These are phyloP conservation scores for Ptychochromis oligacanthus DNA, from an alignment of 2,113 vertebrate genomes.

Conservation along the genomic window DNA sequence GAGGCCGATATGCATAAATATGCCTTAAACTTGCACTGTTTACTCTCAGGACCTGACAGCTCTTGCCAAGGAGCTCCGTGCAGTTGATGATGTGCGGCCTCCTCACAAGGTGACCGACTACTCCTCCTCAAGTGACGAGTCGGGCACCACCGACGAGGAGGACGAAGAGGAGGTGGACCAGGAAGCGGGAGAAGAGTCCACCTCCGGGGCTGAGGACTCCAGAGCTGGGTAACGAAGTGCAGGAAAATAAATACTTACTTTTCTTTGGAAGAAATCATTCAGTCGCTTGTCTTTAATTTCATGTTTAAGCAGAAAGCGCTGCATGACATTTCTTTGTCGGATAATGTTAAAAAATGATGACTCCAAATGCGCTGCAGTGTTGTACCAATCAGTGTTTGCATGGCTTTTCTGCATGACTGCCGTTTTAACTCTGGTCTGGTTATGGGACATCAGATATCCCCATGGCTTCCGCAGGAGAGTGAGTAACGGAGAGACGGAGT, in stretches of 20 bases:
- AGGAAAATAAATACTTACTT: no score
- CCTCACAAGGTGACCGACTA: conserved; percentile 97
- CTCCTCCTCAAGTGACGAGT: conserved; percentile 97
- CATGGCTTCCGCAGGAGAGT: conserved; percentile 83
- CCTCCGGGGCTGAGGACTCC: conserved; percentile 92
- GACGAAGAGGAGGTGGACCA: conserved; percentile 97
- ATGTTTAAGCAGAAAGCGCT: background rate
- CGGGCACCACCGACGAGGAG: conserved; percentile 95
- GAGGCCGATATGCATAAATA: no score
- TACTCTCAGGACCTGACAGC: conserved; percentile 91
- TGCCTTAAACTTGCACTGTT: background rate
- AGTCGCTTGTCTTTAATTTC: background rate
- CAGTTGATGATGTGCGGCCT: conserved; percentile 92
- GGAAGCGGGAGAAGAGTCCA: conserved; percentile 92
- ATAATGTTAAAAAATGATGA: background rate
- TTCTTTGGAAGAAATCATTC: no score
- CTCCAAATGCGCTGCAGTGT: background rate
- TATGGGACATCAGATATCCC: conserved; percentile 47
- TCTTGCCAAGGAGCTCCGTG: conserved; percentile 94
- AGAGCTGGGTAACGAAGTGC: conserved; percentile 83
- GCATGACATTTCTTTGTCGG: background rate
- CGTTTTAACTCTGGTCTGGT: conserved; percentile 55
- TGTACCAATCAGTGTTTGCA: conserved; percentile 1
- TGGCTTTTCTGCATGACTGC: conserved; percentile 42
- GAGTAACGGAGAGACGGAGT: conserved; percentile 96